Evolutionary conservation across 2,797 vertebrate species (phyloP), one percentile per base, ranked within the genome.

Genomic region (Catamblyrhynchus diadema): DNA sequence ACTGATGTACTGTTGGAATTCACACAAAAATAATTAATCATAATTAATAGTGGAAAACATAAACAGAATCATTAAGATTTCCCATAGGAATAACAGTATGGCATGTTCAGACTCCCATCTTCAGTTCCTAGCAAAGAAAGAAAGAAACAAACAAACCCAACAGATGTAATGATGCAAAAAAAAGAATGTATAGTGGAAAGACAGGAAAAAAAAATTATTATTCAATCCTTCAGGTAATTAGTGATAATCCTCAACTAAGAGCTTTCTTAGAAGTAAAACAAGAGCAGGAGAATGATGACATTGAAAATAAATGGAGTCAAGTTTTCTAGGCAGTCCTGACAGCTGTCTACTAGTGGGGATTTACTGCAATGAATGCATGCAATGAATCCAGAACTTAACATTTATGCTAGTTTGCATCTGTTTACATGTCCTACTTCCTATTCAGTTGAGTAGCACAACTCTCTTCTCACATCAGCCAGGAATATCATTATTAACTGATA

Each of bases 401-500:
- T 41, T 47, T 47, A 57, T 45, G 28, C 66, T 80, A 35, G 57
- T 80, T 95, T 84, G 64, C 53, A 51, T 91, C 72, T 83, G 21
- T 87, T 88, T 88, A 66, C 57, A 77, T 81, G 70, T 75, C 78
- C 65, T 72, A n/a, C 65, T 91, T 91, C 33, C 74, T 81, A 33
- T 27, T 50, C 82, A 41, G 65, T 30, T 84, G 79, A 94, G 62
- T 79, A 78, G 64, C 72, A 60, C 17, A n/a, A 45, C 59, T 65
- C 69, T 71, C 93, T 78, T 47, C n/a, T 73, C 75, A 47, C 65
- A 94, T 72, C 83, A 95, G 22, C 75, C 51, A 88, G 51, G 74
- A 42, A 93, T 51, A 94, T 69, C 30, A 85, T 93, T 92, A 94
- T 93, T 94, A 96, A 92, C 95, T 81, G 75, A 90, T 72, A 97